phyloP scores from a whole-genome alignment of 2,113 vertebrate species.

The Clarias gariepinus region DNA sequence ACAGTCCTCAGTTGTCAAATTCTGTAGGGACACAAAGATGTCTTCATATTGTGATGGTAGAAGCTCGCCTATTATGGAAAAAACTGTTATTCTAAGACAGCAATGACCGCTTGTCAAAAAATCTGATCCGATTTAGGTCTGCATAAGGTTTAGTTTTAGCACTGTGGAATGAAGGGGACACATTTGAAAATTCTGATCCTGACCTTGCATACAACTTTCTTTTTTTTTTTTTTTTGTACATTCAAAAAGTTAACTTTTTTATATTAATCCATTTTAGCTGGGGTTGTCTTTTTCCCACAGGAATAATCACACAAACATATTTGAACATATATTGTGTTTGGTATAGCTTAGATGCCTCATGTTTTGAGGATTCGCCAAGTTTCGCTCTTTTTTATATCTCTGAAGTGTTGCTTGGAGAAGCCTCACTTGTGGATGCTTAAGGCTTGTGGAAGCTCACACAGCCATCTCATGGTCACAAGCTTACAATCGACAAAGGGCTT shows the following conservation, averaged over 20 bases:
- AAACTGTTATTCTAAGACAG: no score
- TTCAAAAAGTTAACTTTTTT: not conserved
- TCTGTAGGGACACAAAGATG: no score
- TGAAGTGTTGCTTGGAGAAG: not conserved
- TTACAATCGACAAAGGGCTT: constrained; percentile 67
- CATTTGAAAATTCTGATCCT: no score
- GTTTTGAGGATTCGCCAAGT: not conserved
- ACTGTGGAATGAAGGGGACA: no score
- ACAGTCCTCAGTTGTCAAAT: no score
- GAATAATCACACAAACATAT: not conserved
- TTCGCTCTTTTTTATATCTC: not conserved
- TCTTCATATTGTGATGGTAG: no score
- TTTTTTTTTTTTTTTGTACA: no score
- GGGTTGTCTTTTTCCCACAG: not conserved
- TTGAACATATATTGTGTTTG: not conserved
- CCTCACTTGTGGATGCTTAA: not conserved
- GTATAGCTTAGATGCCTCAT: not conserved
- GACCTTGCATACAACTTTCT: no score
- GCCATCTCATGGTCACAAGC: constrained; percentile 62
- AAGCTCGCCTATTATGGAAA: no score
- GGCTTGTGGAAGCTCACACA: constrained; percentile 52
- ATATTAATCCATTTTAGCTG: not conserved
- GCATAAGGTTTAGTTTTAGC: no score
- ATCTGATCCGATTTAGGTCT: no score
- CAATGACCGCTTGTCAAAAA: no score